phyloP scores from a whole-genome alignment of 1,140 invertebrate genomes.

The Diachasma alloeum region DNA sequence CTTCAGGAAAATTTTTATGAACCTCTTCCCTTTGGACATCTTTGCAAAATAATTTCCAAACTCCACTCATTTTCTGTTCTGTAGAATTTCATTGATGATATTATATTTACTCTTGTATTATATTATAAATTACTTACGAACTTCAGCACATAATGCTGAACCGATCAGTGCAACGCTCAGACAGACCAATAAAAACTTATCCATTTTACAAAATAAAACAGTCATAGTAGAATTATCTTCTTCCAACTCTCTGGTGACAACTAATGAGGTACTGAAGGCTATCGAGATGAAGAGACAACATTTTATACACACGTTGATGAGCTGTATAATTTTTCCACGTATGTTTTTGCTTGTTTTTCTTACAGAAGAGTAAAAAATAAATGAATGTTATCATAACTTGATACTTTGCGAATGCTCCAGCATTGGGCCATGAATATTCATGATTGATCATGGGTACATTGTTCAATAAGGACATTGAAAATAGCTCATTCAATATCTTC shows the following conservation, averaged over 20 bases:
- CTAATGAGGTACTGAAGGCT: background rate
- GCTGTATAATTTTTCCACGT: background rate
- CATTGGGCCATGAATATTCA: background rate
- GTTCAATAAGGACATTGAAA: background rate
- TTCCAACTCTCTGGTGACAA: background rate
- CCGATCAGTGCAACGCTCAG: background rate
- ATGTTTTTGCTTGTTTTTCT: background rate
- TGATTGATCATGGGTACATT: background rate
- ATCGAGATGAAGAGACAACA: background rate
- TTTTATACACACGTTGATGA: background rate
- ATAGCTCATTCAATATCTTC: too few relatives aligned
- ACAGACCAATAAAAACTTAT: background rate
- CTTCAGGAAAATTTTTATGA: too few relatives aligned
- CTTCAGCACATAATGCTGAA: background rate
- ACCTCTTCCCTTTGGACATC: too few relatives aligned
- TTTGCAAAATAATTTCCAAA: too few relatives aligned
- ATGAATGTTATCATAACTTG: background rate
- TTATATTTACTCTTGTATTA: background rate
- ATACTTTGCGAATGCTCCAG: background rate
- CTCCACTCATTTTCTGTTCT: too few relatives aligned
- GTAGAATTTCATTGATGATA: too few relatives aligned
- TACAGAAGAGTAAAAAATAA: background rate
- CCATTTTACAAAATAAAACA: background rate
- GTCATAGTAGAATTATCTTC: background rate
- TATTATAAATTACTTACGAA: slow-evolving; percentile 13